Percentiles rank a stretch among this genome's conserved stretches.
Conservation (phyloP, 2,113 vertebrate species). For the Oriolus oriolus region DNA sequence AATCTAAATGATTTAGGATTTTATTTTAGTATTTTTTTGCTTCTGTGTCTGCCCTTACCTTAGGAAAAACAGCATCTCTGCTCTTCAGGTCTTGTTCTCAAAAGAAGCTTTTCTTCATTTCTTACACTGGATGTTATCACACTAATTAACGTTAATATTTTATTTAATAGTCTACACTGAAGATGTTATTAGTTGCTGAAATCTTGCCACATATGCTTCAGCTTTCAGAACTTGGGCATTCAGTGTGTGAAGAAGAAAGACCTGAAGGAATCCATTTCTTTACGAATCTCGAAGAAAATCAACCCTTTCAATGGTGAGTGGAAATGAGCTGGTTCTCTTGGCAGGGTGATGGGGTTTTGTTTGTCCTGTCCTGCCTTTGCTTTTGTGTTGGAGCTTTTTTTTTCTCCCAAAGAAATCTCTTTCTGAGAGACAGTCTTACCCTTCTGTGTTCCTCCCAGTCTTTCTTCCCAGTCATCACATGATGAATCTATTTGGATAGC, state of each 20-base stretch:
- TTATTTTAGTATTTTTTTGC: not conserved
- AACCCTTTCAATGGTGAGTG: slow-evolving; percentile 93
- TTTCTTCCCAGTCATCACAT: not conserved
- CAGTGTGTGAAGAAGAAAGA: slow-evolving; percentile 96
- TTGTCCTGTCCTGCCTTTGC: not conserved
- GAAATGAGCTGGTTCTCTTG: not conserved
- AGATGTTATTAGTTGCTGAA: not conserved
- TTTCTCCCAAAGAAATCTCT: not conserved
- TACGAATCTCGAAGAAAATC: slow-evolving; percentile 85
- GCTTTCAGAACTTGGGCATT: slow-evolving; percentile 98
- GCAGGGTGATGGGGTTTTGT: not conserved
- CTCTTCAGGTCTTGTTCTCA: not conserved
- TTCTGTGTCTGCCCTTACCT: not conserved
- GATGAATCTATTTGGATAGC: not conserved
- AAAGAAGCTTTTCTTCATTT: not conserved
- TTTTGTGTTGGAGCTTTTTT: not conserved
- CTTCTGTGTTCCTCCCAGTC: not conserved
- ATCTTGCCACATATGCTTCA: slow-evolving; percentile 55
- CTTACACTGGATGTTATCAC: not conserved
- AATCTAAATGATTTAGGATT: not conserved
- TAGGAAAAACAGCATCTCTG: not conserved
- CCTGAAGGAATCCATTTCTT: slow-evolving; percentile 89
- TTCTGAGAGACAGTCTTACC: not conserved
- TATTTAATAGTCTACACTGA: not conserved
- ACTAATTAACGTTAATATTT: not conserved